Evolutionary conservation across 2,113 vertebrate species (phyloP).

Genomic region (Cyphomyrus discorhynchus): DNA sequence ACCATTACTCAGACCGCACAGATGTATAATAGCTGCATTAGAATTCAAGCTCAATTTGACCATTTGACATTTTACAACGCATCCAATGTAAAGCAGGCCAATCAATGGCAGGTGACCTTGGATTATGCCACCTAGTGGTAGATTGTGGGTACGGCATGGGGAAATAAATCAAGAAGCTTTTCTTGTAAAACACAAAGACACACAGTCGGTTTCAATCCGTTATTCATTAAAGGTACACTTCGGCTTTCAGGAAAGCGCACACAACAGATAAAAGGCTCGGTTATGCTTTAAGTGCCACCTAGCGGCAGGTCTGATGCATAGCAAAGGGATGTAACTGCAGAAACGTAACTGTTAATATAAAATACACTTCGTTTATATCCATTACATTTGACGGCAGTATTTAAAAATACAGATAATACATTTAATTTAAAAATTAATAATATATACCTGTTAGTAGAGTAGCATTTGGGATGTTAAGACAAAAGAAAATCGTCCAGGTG

Average conservation of each 20-base stretch:
- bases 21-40: background rate
- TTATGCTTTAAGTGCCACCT: background rate
- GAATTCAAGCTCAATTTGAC: background rate
- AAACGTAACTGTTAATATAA: background rate
- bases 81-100: background rate
- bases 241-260: background rate
- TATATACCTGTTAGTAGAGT: background rate
- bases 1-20: background rate
- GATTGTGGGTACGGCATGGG: background rate
- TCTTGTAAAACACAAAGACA: background rate
- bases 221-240: background rate
- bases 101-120: background rate
- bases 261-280: background rate
- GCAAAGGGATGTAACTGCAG: background rate
- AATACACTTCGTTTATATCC: background rate
- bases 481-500: background rate
- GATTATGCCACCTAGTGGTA: conserved; percentile 30
- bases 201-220: background rate
- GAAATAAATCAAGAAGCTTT: background rate
- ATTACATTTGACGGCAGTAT: background rate
- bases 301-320: background rate
- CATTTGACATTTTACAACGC: background rate
- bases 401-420: background rate
- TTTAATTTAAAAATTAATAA: background rate
- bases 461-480: background rate